Base-by-base conservation (phyloP, 2,797 vertebrate species). In the Notolepis coatsorum region DNA sequence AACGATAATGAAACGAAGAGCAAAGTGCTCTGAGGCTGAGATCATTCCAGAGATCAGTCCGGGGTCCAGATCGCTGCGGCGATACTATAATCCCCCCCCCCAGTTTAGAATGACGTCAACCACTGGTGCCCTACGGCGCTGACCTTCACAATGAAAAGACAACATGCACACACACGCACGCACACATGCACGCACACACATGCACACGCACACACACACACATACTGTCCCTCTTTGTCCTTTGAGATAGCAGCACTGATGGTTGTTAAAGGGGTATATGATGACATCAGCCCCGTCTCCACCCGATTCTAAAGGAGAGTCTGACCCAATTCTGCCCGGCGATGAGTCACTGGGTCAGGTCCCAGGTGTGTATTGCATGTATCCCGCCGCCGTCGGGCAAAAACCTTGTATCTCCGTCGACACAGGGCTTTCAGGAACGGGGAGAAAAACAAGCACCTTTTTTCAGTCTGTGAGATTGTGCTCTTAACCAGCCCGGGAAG, bases 251-350 rank as follows among this genome's bases (percentile, higher is more conserved):
- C 31, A 20, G 15, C 21, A 47, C 13, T 12, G 27, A 8, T 52
- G 23, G 31, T 12, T 4, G n/a, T 17, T 2, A n/a, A n/a, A n/a
- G n/a, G n/a, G n/a, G n/a, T 25, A 6, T 2, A n/a, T 23, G 20
- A 25, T 37, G 0, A 38, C 38, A n/a, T 53, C 12, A 17, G 23
- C 33, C 50, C 13, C 20, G 6, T 10, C 17, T 35, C 13, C 13
- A 12, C 13, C 15, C 5, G 42, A 49, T 25, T 85, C 73, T 59
- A 13, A n/a, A 23, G 5, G 13, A 7, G 3, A 65, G 63, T 35
- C 43, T 7, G 77, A 82, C 73, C 82, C 69, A 68, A 85, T 81
- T 57, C 57, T 55, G 70, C 52, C 30, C 17, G 61, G 58, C 74
- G n/a, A 24, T 41, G 75, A 82, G 43, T 84, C 79, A 71, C 56